phyloP scores from a whole-genome alignment of 2,888 invertebrate species.

The Cheilosia soror region DNA sequence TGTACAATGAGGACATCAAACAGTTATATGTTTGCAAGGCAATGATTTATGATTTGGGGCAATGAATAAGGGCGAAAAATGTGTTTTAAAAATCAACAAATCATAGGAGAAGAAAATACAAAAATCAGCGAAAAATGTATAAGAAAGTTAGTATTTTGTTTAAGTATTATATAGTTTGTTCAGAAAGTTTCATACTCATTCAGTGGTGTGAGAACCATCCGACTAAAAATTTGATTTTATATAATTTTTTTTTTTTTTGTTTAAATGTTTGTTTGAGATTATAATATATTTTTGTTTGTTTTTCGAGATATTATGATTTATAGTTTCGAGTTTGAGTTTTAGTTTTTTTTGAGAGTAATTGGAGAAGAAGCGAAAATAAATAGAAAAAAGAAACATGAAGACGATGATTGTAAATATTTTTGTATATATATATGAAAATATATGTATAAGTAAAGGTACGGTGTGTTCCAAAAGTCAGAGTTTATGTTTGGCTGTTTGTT shows the following conservation, averaged over 20 bases:
- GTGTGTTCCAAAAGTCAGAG: conserved; percentile 24
- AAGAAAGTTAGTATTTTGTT: conserved; percentile 62
- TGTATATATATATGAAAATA: conserved; percentile 22
- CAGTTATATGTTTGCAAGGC: conserved; percentile 20
- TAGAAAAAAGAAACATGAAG: conserved; percentile 73
- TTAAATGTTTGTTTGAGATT: conserved; percentile 53
- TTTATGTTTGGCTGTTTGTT: not conserved
- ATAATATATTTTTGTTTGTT: conserved; percentile 53
- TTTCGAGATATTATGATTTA: conserved; percentile 62
- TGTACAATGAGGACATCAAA: conserved; percentile 58
- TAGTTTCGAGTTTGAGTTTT: conserved; percentile 57
- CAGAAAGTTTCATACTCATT: conserved; percentile 82
- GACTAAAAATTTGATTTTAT: conserved; percentile 79
- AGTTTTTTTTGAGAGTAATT: conserved; percentile 58
- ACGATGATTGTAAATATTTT: conserved; percentile 69
- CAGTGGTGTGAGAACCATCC: conserved; percentile 83
- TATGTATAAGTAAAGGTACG: conserved; percentile 37
- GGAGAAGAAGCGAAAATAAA: conserved; percentile 75
- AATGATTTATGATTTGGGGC: conserved; percentile 54
- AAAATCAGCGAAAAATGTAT: conserved; percentile 55
- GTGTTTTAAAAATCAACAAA: conserved; percentile 41
- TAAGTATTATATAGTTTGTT: conserved; percentile 71
- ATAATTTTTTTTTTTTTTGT: conserved; percentile 62
- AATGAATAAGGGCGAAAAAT: conserved; percentile 11
- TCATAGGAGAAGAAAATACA: conserved; percentile 10